phyloP scores from a whole-genome alignment of 2,888 invertebrate species.

The Halocaridina rubra region DNA sequence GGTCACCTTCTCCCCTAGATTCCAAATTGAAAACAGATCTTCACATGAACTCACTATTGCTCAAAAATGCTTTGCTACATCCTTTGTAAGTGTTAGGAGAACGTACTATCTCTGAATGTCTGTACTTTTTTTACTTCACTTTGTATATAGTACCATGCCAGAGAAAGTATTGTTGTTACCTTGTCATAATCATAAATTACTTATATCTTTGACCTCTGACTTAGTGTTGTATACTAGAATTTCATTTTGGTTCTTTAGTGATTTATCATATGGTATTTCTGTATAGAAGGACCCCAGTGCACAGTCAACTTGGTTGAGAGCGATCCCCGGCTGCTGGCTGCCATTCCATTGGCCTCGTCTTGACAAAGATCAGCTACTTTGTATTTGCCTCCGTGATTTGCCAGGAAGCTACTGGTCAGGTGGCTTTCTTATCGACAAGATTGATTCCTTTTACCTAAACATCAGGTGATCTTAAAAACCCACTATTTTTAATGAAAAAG shows the following conservation, averaged over 20 bases:
- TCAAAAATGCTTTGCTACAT: constrained; percentile 82
- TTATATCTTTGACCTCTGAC: no score
- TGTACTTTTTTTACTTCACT: no score
- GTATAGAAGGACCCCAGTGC: constrained; percentile 77
- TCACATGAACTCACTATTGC: constrained; percentile 83
- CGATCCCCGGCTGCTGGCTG: constrained; percentile 88
- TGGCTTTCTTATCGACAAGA: constrained; percentile 86
- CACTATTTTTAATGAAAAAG: not conserved
- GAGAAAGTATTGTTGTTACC: no score
- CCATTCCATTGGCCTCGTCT: constrained; percentile 97
- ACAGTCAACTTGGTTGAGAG: constrained; percentile 79
- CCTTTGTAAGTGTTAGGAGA: constrained; percentile 76
- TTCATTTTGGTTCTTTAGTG: no score
- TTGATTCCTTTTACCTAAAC: constrained; percentile 88
- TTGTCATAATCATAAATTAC: no score
- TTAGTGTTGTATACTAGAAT: no score
- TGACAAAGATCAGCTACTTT: constrained; percentile 88
- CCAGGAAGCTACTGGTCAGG: constrained; percentile 84
- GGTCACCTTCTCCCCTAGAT: constrained; percentile 91
- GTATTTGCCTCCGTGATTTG: constrained; percentile 82
- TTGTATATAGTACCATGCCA: no score
- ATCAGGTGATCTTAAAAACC: constrained; percentile 78
- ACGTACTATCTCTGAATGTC: no score
- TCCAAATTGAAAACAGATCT: constrained; percentile 91
- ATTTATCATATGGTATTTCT: no score